Evolutionary conservation across 2,113 vertebrate species (phyloP).

Genomic region (Xiphophorus maculatus): DNA sequence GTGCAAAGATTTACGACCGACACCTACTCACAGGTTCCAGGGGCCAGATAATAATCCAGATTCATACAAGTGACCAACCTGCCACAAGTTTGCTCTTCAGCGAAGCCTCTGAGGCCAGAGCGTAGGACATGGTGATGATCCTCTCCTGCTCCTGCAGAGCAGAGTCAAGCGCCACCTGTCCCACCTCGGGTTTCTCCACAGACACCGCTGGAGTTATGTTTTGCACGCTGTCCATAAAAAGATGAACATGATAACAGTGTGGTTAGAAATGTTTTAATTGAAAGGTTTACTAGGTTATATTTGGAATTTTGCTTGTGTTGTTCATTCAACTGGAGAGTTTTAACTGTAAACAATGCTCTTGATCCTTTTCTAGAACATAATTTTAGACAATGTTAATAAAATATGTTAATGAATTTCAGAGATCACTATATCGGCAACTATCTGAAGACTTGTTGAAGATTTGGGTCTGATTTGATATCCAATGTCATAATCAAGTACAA

Average conservation of each 20-base stretch:
- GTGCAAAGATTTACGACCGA: constrained; percentile 18
- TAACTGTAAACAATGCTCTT: no score
- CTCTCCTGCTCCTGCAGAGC: constrained; percentile 93
- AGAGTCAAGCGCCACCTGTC: constrained; percentile 81
- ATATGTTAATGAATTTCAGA: no score
- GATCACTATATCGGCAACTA: no score
- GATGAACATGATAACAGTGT: neutral
- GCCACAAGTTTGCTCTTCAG: constrained; percentile 96
- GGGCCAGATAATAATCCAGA: neutral
- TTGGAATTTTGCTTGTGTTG: no score
- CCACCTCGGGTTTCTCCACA: constrained; percentile 81
- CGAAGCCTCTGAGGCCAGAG: constrained; percentile 95
- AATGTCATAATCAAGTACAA: no score
- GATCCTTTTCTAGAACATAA: no score
- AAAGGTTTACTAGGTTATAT: neutral
- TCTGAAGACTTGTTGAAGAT: no score
- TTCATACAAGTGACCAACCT: constrained; percentile 81
- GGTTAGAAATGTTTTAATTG: neutral
- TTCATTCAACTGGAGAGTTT: no score
- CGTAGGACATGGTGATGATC: constrained; percentile 97
- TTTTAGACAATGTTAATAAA: no score
- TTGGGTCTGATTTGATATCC: no score
- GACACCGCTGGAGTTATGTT: constrained; percentile 81
- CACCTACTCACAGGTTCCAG: neutral
- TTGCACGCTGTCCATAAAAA: constrained; percentile 83